Conservation (phyloP, 1,140 invertebrate genomes). For the Zaprionus tsacasi region DNA sequence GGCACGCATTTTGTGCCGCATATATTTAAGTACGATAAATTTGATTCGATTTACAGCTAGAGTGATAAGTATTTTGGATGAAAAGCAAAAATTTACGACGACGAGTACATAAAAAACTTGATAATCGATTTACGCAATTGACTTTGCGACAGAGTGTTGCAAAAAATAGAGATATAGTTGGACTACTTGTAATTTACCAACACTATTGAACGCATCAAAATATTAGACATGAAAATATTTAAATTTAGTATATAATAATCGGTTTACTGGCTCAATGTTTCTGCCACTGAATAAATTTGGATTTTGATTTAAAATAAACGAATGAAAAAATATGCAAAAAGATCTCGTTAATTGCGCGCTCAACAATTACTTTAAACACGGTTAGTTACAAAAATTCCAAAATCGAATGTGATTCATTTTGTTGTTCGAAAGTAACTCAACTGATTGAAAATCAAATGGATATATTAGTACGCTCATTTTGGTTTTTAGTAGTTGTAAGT, state of each 20-base stretch:
- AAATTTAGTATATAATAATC: not conserved
- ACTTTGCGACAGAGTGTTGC: conserved; percentile 39
- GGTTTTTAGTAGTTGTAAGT: conserved; percentile 49
- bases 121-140: conserved; percentile 28
- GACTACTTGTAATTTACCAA: conserved; percentile 66
- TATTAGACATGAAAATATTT: conserved; percentile 37
- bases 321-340: conserved; percentile 42
- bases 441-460: conserved; percentile 63
- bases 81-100: conserved; percentile 73
- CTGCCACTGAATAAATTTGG: conserved; percentile 61
- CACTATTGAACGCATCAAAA: conserved; percentile 66
- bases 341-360: conserved; percentile 36
- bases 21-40: conserved; percentile 11
- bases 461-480: conserved; percentile 54
- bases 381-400: conserved; percentile 51
- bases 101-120: conserved; percentile 83
- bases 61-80: conserved; percentile 35
- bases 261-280: conserved; percentile 55
- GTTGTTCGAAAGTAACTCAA: conserved; percentile 19
- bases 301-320: conserved; percentile 57
- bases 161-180: conserved; percentile 34
- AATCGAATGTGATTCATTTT: conserved; percentile 37
- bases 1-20: conserved; percentile 35
- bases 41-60: conserved; percentile 56
- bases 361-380: conserved; percentile 61